Conservation (phyloP, 2,888 invertebrate genomes). For the Pseudococcus jackbeardsleyi region DNA sequence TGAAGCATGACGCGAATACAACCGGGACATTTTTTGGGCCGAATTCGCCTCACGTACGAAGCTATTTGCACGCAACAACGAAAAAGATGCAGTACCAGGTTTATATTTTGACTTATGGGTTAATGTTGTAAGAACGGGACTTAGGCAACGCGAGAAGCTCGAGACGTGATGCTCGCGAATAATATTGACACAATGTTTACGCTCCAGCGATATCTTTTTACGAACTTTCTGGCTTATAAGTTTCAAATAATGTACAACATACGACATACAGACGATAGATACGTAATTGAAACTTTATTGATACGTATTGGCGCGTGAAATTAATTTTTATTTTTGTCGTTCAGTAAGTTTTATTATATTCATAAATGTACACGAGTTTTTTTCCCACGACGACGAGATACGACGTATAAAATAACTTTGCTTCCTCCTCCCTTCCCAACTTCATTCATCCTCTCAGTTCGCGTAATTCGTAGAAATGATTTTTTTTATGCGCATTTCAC, state of each 20-base stretch:
- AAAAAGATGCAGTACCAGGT: not conserved
- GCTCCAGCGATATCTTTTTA: constrained; percentile 24
- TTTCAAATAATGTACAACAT: constrained; percentile 39
- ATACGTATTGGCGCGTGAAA: constrained; percentile 35
- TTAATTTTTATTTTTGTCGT: constrained; percentile 37
- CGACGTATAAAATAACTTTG: not conserved
- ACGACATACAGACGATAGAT: constrained; percentile 5
- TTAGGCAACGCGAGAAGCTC: not conserved
- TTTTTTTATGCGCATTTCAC: too few species aligned
- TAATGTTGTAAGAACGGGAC: not conserved
- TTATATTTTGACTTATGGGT: constrained; percentile 35
- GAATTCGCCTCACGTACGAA: not conserved
- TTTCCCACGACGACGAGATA: not conserved
- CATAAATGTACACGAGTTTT: not conserved
- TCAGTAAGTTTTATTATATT: constrained; percentile 9
- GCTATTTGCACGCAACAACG: constrained; percentile 8
- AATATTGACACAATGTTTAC: constrained; percentile 42
- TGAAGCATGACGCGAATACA: not conserved
- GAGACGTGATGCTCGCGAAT: not conserved
- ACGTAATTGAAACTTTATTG: constrained; percentile 40
- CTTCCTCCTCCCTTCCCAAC: not conserved
- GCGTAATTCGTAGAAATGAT: too few species aligned
- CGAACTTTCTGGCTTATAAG: constrained; percentile 28
- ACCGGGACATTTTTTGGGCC: not conserved
- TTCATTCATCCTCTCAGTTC: too few species aligned